A percentile compares a stretch with the other conserved stretches of the same genome.
phyloP scores from a whole-genome alignment of 2,797 vertebrate genomes.

The Siniperca undulata region DNA sequence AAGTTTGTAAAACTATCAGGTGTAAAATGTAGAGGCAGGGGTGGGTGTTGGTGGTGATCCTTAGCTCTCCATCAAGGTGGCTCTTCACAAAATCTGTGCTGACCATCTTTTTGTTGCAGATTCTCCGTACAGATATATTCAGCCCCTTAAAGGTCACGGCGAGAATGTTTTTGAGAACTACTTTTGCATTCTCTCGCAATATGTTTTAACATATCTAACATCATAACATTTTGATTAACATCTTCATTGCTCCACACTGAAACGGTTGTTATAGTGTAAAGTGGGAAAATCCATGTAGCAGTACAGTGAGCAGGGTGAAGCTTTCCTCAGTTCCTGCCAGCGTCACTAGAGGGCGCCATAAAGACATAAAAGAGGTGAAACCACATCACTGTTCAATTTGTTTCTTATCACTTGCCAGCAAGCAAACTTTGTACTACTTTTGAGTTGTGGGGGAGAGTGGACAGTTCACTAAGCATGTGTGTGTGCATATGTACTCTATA shows the following conservation, averaged over 20 bases:
- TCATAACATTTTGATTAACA: not conserved
- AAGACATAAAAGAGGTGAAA: slow-evolving; percentile 35
- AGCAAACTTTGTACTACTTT: slow-evolving; percentile 4
- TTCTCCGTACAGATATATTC: too few species aligned
- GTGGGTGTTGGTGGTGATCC: too few species aligned
- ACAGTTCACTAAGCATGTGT: not conserved
- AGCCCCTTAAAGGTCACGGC: too few species aligned
- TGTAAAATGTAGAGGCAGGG: too few species aligned
- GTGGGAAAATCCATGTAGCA: not conserved
- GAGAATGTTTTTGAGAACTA: too few species aligned
- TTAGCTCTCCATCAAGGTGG: too few species aligned
- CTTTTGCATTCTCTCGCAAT: too few species aligned
- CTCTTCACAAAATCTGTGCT: too few species aligned
- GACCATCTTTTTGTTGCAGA: too few species aligned
- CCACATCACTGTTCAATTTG: slow-evolving; percentile 23
- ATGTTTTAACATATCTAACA: too few species aligned
- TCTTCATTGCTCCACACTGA: not conserved
- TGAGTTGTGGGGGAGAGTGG: not conserved
- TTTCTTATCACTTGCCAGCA: slow-evolving; percentile 18
- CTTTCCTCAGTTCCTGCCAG: slow-evolving; percentile 21
- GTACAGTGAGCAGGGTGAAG: not conserved
- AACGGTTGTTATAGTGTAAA: not conserved
- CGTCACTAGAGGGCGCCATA: slow-evolving; percentile 57
- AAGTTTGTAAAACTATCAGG: too few species aligned
- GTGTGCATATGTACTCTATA: slow-evolving; percentile 4